Base-by-base conservation (phyloP, 2,888 invertebrate species). In the Branchellion lobata region DNA sequence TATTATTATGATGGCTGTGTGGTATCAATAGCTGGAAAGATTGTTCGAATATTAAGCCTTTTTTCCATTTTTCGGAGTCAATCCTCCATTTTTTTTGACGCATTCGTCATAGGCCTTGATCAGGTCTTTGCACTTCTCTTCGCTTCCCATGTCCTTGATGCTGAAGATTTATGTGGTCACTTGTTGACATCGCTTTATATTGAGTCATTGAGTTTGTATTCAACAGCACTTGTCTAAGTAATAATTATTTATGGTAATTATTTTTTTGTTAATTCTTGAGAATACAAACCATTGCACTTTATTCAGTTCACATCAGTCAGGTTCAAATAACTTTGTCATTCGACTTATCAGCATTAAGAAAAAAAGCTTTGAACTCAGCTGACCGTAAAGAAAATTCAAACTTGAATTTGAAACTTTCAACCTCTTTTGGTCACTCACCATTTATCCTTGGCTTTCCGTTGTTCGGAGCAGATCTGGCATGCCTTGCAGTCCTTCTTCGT, bases 401-500 rank as follows among this genome's bases (percentile, higher is more conserved):
- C n/a, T n/a, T n/a, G n/a, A n/a, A n/a, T n/a, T n/a, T n/a, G n/a
- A n/a, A n/a, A n/a, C n/a, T n/a, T n/a, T n/a, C n/a, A n/a, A n/a
- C n/a, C n/a, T 24, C 24, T 57, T n/a, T 5, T n/a, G 3, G n/a
- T 5, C 5, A 57, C 24, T 57, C 61, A 77, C 77, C 77, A 77
- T 34, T 61, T 57, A 11, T 77, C 77, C 61, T 77, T 77, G 34
- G 77, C 77, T 24, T 77, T 77, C n/a, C 77, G 53, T 57, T 77
- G 77, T 27, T 77, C 77, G 1, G 77, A 65, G 77, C 77, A 77
- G n/a, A 77, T 65, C 36, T 77, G 61, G 24, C 77, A 77, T 31
- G 77, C 29, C 65, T 77, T 77, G 77, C 77, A 77, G 47, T 77
- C 77, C 36, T 77, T 77, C 29, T 61, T 77, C n/a, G 77, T 65